Base-by-base conservation (phyloP, 2,888 invertebrate species). In the Cheilosia vernalis region DNA sequence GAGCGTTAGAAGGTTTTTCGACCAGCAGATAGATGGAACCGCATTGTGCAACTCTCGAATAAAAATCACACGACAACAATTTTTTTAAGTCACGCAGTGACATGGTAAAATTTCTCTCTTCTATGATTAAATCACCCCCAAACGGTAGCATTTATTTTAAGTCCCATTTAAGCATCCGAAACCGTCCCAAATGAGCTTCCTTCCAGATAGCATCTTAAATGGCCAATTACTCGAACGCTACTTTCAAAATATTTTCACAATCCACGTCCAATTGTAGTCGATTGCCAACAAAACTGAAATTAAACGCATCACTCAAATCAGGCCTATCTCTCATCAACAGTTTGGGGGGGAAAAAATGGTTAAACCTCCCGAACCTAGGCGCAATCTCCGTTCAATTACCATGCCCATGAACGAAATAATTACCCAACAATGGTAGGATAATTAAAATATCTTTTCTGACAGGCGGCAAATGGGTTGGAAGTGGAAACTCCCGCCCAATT, bases 341-440 rank as follows among this genome's bases (percentile, higher is more conserved):
- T 30, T 30, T 30, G 30, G 30, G 27, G 5, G 27, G 24, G 19
- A 40, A 70, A 61, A 66, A 49, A 66, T 4, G 9, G 17, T 7
- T 10, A 66, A 40, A 60, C 51, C 51, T 58, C 64, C 64, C 21
- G 24, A 61, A 61, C 73, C 47, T 49, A 63, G 61, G 82, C 78
- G 83, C 83, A 83, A 69, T 84, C 84, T 74, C 73, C 58, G 44
- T 80, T 58, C 74, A 84, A 84, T 84, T 84, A 80, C 69, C 74
- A 80, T 74, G 80, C 64, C 80, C 74, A 84, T 84, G 84, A 84
- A 80, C 70, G 60, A 76, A 66, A 80, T 84, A 84, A 84, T 84
- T 84, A 80, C 84, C 80, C 84, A 84, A 70, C 84, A 84, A 84
- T 84, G 80, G 80, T 80, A 70, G 74, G 85, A 85, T 85, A 85